Evolutionary conservation across 2,888 invertebrate genomes (phyloP).

Genomic region (Tetramorium bicarinatum): DNA sequence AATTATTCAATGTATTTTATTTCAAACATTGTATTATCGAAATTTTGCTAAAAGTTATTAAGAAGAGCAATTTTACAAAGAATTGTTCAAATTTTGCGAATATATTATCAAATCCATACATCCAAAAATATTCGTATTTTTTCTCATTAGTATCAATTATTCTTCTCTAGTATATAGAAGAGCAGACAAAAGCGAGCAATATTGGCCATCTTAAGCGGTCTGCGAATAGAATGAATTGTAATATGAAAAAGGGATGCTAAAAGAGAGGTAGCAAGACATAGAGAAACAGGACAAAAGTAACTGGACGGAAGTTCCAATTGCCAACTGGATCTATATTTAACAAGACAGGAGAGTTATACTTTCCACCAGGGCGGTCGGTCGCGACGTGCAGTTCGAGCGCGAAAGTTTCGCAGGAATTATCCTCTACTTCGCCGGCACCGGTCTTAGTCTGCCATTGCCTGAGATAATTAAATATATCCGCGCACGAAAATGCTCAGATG

Average conservation of each 20-base stretch:
- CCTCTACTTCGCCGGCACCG: constrained; percentile 47
- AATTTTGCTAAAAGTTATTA: not conserved
- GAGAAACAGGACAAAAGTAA: constrained; percentile 72
- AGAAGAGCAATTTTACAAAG: not conserved
- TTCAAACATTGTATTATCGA: no score
- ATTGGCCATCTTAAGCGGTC: constrained; percentile 60
- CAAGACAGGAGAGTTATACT: constrained; percentile 82
- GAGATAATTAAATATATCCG: constrained; percentile 84
- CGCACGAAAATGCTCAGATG: constrained; percentile 79
- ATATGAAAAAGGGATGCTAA: constrained; percentile 23
- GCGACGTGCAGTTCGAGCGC: constrained; percentile 77
- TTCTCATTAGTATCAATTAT: not conserved
- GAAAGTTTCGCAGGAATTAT: constrained; percentile 76
- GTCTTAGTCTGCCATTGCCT: constrained; percentile 61
- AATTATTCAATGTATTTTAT: no score
- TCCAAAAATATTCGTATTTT: not conserved
- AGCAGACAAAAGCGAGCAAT: constrained; percentile 53
- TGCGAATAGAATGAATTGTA: not conserved
- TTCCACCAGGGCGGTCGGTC: constrained; percentile 68
- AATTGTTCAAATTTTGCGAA: no score
- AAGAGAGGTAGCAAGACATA: not conserved
- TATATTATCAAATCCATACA: not conserved
- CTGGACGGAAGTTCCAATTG: constrained; percentile 81
- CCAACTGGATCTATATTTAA: constrained; percentile 82
- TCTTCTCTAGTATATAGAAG: not conserved